Conservation (phyloP, 2,797 vertebrate genomes). For the Artibeus lituratus region DNA sequence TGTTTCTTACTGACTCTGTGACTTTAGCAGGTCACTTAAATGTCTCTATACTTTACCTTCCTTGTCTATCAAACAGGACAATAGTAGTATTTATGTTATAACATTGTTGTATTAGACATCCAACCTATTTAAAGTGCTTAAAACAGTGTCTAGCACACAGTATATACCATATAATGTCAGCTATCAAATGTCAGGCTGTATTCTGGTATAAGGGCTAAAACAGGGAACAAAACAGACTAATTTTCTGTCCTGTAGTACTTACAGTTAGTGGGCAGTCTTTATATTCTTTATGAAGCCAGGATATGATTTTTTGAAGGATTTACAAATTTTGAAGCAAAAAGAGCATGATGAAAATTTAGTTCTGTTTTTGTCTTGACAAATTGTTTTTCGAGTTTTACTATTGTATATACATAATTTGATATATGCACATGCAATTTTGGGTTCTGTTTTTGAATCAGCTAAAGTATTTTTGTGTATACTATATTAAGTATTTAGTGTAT, state of each 20-base stretch:
- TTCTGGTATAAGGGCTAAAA: not conserved
- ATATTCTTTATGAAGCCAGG: not conserved
- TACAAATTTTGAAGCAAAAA: constrained; percentile 12
- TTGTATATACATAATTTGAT: not conserved
- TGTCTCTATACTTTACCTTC: not conserved
- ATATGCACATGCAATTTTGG: not conserved
- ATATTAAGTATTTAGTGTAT: not conserved
- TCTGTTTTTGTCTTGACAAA: constrained; percentile 23
- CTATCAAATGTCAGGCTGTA: not conserved
- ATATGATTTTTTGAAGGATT: not conserved
- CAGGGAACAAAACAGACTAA: not conserved
- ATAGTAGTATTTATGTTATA: no score
- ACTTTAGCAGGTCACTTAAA: not conserved
- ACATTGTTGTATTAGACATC: no score
- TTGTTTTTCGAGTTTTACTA: constrained; percentile 43
- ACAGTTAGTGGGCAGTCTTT: not conserved
- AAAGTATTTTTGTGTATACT: not conserved
- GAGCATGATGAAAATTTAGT: not conserved
- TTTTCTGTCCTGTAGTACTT: not conserved
- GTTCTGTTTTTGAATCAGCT: constrained; percentile 17
- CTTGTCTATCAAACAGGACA: no score
- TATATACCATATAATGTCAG: not conserved
- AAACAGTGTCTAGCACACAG: not conserved
- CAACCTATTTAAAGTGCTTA: no score
- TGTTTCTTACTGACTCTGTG: not conserved